phyloP scores from a whole-genome alignment of 2,888 invertebrate species.

The Gari tellinella region DNA sequence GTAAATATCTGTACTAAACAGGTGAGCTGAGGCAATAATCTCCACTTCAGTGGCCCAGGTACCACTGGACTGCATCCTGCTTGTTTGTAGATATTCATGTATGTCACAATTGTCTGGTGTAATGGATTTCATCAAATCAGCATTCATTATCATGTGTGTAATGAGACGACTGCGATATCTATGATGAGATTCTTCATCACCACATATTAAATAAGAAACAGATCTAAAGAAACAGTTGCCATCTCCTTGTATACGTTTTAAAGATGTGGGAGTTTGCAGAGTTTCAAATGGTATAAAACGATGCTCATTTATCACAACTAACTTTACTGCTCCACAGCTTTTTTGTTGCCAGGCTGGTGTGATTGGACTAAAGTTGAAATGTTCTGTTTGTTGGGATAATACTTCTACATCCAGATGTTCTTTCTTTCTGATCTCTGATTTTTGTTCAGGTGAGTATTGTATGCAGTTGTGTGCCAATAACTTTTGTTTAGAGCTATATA shows the following conservation, averaged over 20 bases:
- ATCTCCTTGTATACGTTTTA: conserved; percentile 11
- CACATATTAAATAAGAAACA: conserved; percentile 26
- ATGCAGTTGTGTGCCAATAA: no score
- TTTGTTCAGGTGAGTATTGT: no score
- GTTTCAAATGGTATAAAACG: no score
- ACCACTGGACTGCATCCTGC: conserved; percentile 8
- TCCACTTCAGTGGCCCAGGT: conserved; percentile 26
- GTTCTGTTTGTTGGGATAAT: neutral
- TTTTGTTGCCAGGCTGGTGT: neutral
- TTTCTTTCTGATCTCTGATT: no score
- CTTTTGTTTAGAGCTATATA: no score
- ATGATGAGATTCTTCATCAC: conserved; percentile 10
- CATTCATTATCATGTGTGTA: no score
- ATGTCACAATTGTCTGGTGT: conserved; percentile 7
- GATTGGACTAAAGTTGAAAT: neutral
- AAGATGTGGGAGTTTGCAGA: neutral
- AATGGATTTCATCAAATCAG: no score
- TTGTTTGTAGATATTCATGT: conserved; percentile 7
- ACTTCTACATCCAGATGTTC: no score
- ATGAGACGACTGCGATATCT: no score
- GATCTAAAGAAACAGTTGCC: conserved; percentile 28
- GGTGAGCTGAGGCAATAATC: conserved; percentile 18
- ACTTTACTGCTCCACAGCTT: neutral
- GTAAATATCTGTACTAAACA: conserved; percentile 20
- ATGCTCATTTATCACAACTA: no score